Conservation (phyloP, 2,113 vertebrate genomes). For the Rhineura floridana region DNA sequence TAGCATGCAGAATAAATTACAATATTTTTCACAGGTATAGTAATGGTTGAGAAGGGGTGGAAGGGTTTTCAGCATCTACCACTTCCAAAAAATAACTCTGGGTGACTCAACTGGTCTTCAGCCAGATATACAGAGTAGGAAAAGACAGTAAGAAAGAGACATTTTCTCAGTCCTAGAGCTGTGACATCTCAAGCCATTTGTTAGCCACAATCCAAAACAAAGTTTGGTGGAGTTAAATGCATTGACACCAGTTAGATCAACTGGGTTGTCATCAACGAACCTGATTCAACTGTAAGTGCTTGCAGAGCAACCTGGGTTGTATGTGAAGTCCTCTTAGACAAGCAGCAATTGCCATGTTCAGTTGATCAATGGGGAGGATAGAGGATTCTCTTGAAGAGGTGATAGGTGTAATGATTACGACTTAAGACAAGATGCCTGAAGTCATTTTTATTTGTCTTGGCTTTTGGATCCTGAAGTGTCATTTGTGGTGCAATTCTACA, state of each 20-base stretch:
- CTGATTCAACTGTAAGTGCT: background rate
- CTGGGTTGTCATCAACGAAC: too few species aligned
- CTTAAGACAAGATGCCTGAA: too few species aligned
- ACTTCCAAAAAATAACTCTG: background rate
- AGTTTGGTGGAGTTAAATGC: background rate
- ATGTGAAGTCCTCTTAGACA: background rate
- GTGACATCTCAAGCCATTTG: background rate
- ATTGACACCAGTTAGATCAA: background rate
- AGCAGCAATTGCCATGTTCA: background rate
- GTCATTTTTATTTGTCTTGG: too few species aligned
- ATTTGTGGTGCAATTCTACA: too few species aligned
- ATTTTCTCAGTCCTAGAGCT: background rate
- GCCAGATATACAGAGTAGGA: background rate
- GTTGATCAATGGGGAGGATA: background rate
- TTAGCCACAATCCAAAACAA: background rate
- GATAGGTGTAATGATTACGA: background rate
- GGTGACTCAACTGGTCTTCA: background rate
- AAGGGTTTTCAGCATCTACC: background rate
- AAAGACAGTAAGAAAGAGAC: background rate
- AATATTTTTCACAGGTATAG: background rate
- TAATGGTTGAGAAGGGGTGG: background rate
- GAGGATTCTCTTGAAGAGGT: background rate
- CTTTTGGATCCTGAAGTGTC: too few species aligned
- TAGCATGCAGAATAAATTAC: background rate
- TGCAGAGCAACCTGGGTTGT: background rate